Evolutionary conservation across 2,113 vertebrate genomes (phyloP).

Genomic region (Hiodon alosoides): DNA sequence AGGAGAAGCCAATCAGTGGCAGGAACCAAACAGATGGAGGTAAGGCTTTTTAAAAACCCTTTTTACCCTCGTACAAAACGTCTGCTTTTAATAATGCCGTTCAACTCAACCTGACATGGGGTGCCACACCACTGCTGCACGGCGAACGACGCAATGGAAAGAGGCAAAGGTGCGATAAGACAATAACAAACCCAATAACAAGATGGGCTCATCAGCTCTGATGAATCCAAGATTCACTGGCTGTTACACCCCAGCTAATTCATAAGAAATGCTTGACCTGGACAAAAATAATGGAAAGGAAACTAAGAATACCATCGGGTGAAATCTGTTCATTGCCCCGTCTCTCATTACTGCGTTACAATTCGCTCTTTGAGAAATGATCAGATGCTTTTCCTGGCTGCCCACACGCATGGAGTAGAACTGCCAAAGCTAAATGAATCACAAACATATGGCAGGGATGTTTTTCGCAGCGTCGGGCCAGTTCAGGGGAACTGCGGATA

Average conservation of each 20-base stretch:
- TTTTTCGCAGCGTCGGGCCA: conserved; percentile 11
- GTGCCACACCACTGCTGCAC: not conserved
- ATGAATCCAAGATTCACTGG: not conserved
- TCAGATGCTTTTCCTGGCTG: conserved; percentile 3
- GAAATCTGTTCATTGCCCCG: conserved; percentile 27
- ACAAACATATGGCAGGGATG: conserved; percentile 17
- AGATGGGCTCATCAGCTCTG: not conserved
- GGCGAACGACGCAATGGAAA: not conserved
- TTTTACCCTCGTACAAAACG: not conserved
- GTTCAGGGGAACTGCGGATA: not conserved
- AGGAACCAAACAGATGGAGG: conserved; percentile 50
- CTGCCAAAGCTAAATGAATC: conserved; percentile 17
- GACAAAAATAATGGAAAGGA: not conserved
- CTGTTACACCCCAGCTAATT: conserved; percentile 7
- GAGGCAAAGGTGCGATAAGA: too few relatives aligned
- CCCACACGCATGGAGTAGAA: not conserved
- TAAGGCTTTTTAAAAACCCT: conserved; percentile 23
- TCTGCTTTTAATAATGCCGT: not conserved
- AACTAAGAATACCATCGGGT: conserved; percentile 18
- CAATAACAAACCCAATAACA: not conserved
- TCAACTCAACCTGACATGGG: not conserved
- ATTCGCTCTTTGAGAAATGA: not conserved
- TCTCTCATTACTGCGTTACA: conserved; percentile 4
- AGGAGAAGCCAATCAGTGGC: conserved; percentile 49
- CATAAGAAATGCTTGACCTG: conserved; percentile 26